phyloP scores from a whole-genome alignment of 1,140 invertebrate genomes.

The Hestina assimilis region DNA sequence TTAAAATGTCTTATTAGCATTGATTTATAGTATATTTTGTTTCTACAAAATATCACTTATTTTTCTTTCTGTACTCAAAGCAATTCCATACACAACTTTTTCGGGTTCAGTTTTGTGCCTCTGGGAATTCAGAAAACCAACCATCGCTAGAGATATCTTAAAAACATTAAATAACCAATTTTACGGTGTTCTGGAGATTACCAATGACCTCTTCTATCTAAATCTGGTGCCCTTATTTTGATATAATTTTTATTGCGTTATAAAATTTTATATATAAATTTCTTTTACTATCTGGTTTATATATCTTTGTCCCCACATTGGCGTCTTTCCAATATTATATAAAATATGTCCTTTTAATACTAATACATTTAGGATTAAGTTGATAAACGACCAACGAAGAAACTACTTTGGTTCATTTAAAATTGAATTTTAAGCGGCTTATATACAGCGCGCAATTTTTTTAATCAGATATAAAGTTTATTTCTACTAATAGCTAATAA shows the following conservation, averaged over 20 bases:
- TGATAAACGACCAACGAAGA: slow-evolving; percentile 26
- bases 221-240: neutral
- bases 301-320: slow-evolving; percentile 32
- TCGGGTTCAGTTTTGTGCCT: too few relatives aligned
- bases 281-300: slow-evolving; percentile 15
- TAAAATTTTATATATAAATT: neutral
- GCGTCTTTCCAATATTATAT: slow-evolving; percentile 34
- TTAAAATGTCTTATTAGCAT: too few relatives aligned
- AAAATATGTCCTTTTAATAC: slow-evolving; percentile 43
- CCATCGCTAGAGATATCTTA: too few relatives aligned
- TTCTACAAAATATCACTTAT: too few relatives aligned
- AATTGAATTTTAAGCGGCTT: neutral
- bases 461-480: too few relatives aligned
- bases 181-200: neutral
- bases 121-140: too few relatives aligned
- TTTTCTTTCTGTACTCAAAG: too few relatives aligned
- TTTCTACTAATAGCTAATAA: too few relatives aligned
- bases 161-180: neutral
- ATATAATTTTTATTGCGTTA: slow-evolving; percentile 1
- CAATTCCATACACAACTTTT: too few relatives aligned
- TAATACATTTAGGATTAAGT: slow-evolving; percentile 36
- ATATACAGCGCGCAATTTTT: too few relatives aligned
- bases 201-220: neutral
- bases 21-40: too few relatives aligned
- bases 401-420: neutral